Evolutionary conservation across 92 coral and sea anemone species (phyloP), one percentile per base, ranked within the genome.

Genomic region (Umimayanthus chanpuru): DNA sequence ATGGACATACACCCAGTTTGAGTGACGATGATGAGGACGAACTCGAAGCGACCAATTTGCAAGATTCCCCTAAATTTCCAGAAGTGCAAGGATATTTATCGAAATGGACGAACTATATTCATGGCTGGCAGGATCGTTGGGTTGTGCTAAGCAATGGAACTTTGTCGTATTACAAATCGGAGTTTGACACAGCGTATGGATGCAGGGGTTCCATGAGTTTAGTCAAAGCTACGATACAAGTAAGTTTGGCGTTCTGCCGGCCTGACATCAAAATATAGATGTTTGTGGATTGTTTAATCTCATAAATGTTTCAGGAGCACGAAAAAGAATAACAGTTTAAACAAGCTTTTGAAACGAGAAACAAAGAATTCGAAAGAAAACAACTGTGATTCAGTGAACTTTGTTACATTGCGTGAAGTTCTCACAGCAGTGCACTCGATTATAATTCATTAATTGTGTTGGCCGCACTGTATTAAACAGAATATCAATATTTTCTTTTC

Each of bases 81-180:
- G 96, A 94, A 55, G 85, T 91, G 80, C 98, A 97, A 88, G 99
- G 95, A 16, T 85, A 92, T 87, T 91, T 97, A 79, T 97, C 99
- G 82, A 97, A 97, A 89, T 97, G 99, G 99, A 97, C 99, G 26
- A 97, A 97, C 95, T 97, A 97, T 80, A 91, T 97, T 50, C 99
- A 97, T 73, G 99, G 99, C 70, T 97, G 99, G 99, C 99, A 97
- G 73, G 99, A 97, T 82, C 91, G 99, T 86, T 97, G 95, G 95
- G 98, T 97, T 23, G 96, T 97, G n/a, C 86, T 97, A 28, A 93
- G 94, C 82, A 91, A 94, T 73, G 99, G 99, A 32, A 93, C 97
- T 81, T 88, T 97, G 89, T 93, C 99, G 9, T 97, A 97, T 81
- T 97, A 92, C 86, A 97, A 95, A 89, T 94, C 97, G 23, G 99